Conservation (phyloP, 2,113 vertebrate genomes). For the Gambusia affinis region DNA sequence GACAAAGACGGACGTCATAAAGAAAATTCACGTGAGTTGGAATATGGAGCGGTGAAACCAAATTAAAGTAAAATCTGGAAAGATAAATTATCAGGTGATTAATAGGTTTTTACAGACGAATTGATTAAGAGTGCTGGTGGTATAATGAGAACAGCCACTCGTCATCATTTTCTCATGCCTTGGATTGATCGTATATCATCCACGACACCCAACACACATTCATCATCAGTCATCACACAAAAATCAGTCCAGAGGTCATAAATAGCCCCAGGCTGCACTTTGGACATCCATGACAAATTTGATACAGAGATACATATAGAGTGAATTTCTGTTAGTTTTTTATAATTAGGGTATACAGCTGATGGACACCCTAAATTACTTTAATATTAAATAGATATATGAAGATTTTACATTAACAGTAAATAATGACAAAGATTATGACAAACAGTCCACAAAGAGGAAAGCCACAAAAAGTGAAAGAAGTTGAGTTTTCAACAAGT, state of each 20-base stretch:
- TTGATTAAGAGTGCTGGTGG: neutral
- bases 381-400: neutral
- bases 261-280: too few species aligned
- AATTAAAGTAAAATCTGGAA: neutral
- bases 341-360: neutral
- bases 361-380: neutral
- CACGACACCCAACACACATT: neutral
- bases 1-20: neutral
- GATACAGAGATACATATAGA: too few species aligned
- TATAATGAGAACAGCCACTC: constrained; percentile 2
- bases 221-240: neutral
- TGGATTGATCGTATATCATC: neutral
- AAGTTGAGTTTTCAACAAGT: too few species aligned
- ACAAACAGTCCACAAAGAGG: neutral
- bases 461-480: too few species aligned
- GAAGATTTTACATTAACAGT: neutral
- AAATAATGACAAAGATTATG: neutral
- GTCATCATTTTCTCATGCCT: neutral
- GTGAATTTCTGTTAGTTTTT: neutral
- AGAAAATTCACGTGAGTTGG: neutral
- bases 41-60: neutral
- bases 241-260: too few species aligned
- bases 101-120: neutral
- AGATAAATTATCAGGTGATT: neutral
- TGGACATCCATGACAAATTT: too few species aligned